A percentile compares a stretch with the other conserved stretches of the same genome.
phyloP scores from a whole-genome alignment of 2,797 vertebrate species.

The Sparus aurata region DNA sequence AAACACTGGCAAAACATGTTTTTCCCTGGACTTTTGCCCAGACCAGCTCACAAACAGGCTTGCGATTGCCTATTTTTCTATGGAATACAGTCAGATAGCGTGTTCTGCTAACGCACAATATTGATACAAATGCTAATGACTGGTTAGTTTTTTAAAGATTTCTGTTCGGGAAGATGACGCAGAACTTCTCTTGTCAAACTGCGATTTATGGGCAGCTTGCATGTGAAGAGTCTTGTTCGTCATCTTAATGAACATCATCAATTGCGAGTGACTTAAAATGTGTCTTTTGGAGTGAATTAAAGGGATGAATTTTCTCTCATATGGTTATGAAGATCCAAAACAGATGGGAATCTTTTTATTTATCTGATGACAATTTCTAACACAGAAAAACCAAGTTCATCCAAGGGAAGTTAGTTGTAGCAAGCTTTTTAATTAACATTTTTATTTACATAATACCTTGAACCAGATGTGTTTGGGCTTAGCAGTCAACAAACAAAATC shows the following conservation, averaged over 20 bases:
- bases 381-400: neutral
- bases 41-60: no score
- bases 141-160: neutral
- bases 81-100: no score
- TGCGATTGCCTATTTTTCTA: no score
- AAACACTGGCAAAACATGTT: no score
- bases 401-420: neutral
- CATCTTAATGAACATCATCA: neutral
- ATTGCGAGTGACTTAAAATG: neutral
- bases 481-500: constrained; percentile 6
- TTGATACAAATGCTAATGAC: no score
- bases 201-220: neutral
- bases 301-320: neutral
- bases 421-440: neutral
- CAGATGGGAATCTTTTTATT: neutral
- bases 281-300: neutral
- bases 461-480: neutral
- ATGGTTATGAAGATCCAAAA: neutral
- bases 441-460: neutral
- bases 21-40: no score
- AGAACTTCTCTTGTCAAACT: neutral
- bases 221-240: neutral
- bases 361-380: neutral
- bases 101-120: no score
- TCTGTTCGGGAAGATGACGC: neutral